phyloP scores from a whole-genome alignment of 2,888 invertebrate genomes.

The Papilio protenor region DNA sequence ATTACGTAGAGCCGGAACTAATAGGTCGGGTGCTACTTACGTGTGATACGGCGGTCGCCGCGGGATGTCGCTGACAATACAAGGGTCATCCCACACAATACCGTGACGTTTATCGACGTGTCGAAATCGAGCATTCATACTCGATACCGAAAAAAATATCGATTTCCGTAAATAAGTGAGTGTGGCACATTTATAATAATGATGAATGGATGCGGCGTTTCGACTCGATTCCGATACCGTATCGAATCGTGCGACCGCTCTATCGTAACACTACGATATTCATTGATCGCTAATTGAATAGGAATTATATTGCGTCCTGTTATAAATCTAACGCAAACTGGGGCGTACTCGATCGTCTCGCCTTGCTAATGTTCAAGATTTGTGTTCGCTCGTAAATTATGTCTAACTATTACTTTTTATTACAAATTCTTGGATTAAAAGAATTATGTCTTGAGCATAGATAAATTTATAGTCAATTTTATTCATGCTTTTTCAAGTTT shows the following conservation, averaged over 20 bases:
- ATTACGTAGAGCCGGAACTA: conserved; percentile 76
- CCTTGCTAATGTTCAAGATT: conserved; percentile 53
- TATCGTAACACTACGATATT: conserved; percentile 65
- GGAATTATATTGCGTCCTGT: conserved; percentile 49
- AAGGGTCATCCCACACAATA: conserved; percentile 79
- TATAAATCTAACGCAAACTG: conserved; percentile 55
- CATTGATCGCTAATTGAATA: conserved; percentile 81
- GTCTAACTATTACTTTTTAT: conserved; percentile 20
- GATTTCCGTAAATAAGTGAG: conserved; percentile 85
- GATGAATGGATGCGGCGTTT: conserved; percentile 81
- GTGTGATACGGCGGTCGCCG: conserved; percentile 61
- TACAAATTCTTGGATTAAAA: conserved; percentile 24
- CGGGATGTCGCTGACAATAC: conserved; percentile 68
- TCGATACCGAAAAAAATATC: conserved; percentile 83
- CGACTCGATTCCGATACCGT: conserved; percentile 76
- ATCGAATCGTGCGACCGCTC: conserved; percentile 76
- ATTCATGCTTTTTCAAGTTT: background rate
- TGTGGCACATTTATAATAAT: conserved; percentile 84
- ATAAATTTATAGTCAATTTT: conserved; percentile 17
- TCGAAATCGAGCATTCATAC: conserved; percentile 77
- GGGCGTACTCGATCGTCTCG: conserved; percentile 64
- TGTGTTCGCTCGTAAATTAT: conserved; percentile 67
- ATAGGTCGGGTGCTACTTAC: conserved; percentile 67
- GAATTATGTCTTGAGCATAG: conserved; percentile 25
- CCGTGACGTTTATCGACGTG: conserved; percentile 80